Base-by-base conservation (phyloP, 1,140 invertebrate species). In the Habropoda laboriosa region DNA sequence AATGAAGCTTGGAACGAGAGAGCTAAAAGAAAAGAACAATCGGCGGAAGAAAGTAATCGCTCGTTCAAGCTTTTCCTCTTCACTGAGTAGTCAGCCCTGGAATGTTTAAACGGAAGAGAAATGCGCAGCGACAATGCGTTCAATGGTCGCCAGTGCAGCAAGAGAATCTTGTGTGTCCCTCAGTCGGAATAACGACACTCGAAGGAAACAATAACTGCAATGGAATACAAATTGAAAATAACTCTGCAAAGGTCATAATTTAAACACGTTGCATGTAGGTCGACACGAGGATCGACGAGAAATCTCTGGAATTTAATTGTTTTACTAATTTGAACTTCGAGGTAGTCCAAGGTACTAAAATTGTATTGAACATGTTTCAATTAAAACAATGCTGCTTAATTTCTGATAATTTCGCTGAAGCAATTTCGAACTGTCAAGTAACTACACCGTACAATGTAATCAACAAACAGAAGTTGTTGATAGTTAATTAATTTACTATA, bases 41-140 rank as follows among this genome's bases (percentile, higher is more conserved):
- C 58, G 38, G 24, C 45, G 38, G 68, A 75, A 75, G 57, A 73
- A 79, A 79, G 68, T 79, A 79, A 73, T 79, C 58, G 77, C 57
- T 79, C 68, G 77, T 61, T 71, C 47, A 21, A 79, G 49, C 68
- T 79, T 64, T 57, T 35, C n/a, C 40, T 18, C 24, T 58, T 51
- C 40, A 27, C 35, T 35, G 16, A 38, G 27, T 55, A 42, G 67
- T 57, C 24, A n/a, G 18, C 24, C 38, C 16, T 8, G 27, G 63
- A 45, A 47, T 66, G 38, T 53, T 68, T 77, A 42, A 47, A 32
- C 18, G n/a, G 21, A 8, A 42, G 40, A 21, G 24, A 18, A 51
- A 16, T 24, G 45, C 42, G 38, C 38, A 12, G 24, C n/a, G 38
- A 64, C 30, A 32, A 49, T 40, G 35, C 55, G 18, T 27, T 10